Conservation (phyloP, 2,888 invertebrate species). For the Plagodis pulveraria region DNA sequence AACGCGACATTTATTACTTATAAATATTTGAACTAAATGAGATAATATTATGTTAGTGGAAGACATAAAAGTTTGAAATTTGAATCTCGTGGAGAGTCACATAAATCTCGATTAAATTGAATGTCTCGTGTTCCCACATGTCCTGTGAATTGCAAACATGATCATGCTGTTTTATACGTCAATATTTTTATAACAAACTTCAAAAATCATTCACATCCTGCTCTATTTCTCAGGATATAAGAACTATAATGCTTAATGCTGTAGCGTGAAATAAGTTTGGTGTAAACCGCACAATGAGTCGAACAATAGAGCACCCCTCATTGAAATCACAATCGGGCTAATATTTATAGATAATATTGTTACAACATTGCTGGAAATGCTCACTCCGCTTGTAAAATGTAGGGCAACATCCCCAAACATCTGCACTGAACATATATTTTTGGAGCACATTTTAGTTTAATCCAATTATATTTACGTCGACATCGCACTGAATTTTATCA, state of each 20-base stretch:
- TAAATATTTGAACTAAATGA: constrained; percentile 30
- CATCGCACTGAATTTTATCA: background rate
- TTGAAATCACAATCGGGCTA: constrained; percentile 66
- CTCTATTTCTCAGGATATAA: constrained; percentile 15
- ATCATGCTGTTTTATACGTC: constrained; percentile 57
- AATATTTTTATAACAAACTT: constrained; percentile 39
- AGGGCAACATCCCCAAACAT: constrained; percentile 55
- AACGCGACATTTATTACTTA: constrained; percentile 34
- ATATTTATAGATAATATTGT: constrained; percentile 81
- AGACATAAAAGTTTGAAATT: constrained; percentile 33
- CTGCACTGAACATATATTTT: constrained; percentile 33
- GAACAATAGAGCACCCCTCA: constrained; percentile 61
- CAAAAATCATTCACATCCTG: background rate
- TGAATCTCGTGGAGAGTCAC: constrained; percentile 30
- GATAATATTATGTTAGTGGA: constrained; percentile 27
- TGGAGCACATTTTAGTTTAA: constrained; percentile 31
- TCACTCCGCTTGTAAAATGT: constrained; percentile 48
- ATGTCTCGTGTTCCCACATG: constrained; percentile 68
- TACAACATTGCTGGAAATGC: constrained; percentile 57
- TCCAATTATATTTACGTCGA: constrained; percentile 15
- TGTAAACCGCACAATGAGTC: constrained; percentile 50
- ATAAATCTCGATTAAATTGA: constrained; percentile 62
- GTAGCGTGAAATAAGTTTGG: constrained; percentile 24
- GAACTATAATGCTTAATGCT: constrained; percentile 20
- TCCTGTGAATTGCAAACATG: constrained; percentile 66